phyloP scores from a whole-genome alignment of 2,113 vertebrate species.

The Rutilus rutilus region DNA sequence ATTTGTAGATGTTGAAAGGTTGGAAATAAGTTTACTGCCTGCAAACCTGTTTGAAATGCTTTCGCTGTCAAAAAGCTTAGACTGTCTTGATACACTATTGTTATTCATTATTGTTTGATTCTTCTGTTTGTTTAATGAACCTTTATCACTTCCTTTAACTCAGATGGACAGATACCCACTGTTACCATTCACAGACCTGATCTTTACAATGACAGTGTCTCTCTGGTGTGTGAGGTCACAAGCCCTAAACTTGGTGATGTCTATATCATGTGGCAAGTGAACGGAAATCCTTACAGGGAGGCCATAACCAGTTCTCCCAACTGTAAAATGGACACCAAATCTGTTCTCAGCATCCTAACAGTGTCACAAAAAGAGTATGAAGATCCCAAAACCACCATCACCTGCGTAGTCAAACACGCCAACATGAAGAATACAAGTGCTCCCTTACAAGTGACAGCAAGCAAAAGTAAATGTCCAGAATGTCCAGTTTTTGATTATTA shows the following conservation, averaged over 20 bases:
- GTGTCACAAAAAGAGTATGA: neutral
- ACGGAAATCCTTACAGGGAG: fast-evolving
- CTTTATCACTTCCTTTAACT: neutral
- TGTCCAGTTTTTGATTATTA: neutral
- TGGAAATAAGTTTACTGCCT: no score
- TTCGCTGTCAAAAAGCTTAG: neutral
- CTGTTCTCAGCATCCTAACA: slow-evolving; percentile 36
- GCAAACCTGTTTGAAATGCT: neutral
- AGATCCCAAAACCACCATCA: fast-evolving
- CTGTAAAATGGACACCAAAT: no score
- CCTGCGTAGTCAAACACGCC: neutral
- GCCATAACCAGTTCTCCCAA: neutral
- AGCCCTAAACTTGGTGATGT: slow-evolving; percentile 14
- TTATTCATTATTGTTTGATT: neutral
- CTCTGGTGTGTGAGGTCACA: slow-evolving; percentile 46
- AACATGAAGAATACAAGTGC: fast-evolving
- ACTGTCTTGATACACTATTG: neutral
- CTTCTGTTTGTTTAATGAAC: neutral
- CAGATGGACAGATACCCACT: neutral
- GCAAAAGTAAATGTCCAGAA: neutral
- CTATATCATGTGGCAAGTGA: slow-evolving; percentile 33
- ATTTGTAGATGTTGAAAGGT: neutral
- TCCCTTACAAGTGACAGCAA: neutral
- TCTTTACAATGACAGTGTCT: fast-evolving
- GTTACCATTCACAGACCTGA: neutral